Evolutionary conservation across 2,797 vertebrate genomes (phyloP), one percentile per base, ranked within the genome.

Genomic region (Dicrostonyx torquatus): DNA sequence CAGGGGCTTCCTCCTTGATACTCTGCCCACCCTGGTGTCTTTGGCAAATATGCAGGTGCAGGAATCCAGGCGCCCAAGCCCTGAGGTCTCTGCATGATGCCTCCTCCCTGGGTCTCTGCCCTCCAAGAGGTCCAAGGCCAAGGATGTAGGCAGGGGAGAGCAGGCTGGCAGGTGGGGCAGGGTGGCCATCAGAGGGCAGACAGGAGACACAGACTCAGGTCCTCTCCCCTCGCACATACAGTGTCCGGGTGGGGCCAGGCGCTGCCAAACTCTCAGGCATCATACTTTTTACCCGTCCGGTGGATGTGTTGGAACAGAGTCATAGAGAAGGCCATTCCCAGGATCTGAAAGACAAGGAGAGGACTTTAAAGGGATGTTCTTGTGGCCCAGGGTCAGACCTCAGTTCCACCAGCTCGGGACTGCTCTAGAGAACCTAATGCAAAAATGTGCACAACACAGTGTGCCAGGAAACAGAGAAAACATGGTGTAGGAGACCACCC

Each of bases 241-340:
- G 90, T 18, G 80, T 87, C 76, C 13, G 0, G 43, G 26, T 22
- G 40, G 77, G 70, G 75, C 72, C 53, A 73, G 70, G 64, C 1
- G 18, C 91, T n/a, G 50, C 75, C 93, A 9, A 93, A 87, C 11
- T 1, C 91, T 99, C 99, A 99, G 95, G 99, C 99, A 3, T 99
- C 99, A 0, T 99, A 99, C 98, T 99, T 99, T 98, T 99, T 99
- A 96, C 99, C 99, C 85, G 99, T 99, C 98, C 99, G 99, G 98
- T 99, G 99, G 98, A 99, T 99, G 97, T 99, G 99, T 98, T 99
- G 99, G 98, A 99, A 99, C 84, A 99, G 99, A 15, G 99, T 99
- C 99, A 99, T 99, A 98, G 99, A 99, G 98, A 99, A 99, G 73
- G 99, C 99, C 99, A 99, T 99, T 95, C 99, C 99, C 97, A 99